These are phyloP conservation scores for Drosophila aff. DNA, from an alignment of 1,140 invertebrate genomes.

Conservation along the genomic window DNA sequence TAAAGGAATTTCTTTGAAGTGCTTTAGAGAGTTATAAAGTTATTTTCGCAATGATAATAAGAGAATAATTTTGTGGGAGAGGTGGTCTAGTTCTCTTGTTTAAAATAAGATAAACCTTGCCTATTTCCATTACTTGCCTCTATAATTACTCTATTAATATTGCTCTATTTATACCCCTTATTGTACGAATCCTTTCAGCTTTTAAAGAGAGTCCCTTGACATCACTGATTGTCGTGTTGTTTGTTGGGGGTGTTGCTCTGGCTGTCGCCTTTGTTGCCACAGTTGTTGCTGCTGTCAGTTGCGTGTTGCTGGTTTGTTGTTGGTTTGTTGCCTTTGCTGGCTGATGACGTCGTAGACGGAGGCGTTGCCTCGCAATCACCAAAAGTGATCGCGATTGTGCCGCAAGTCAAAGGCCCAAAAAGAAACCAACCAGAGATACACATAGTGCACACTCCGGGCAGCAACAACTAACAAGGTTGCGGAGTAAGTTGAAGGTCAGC, in stretches of 20 bases:
- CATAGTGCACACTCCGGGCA: constrained; percentile 25
- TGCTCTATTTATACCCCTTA: background rate
- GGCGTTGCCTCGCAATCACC: constrained; percentile 78
- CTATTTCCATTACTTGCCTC: background rate
- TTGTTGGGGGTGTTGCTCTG: constrained; percentile 52
- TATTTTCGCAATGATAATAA: no score
- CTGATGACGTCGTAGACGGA: constrained; percentile 74
- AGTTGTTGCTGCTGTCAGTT: constrained; percentile 60
- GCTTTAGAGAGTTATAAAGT: background rate
- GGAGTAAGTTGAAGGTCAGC: constrained; percentile 53
- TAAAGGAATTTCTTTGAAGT: background rate
- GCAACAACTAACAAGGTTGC: constrained; percentile 48
- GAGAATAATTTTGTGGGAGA: no score
- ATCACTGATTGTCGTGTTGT: constrained; percentile 41
- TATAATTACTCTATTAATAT: background rate
- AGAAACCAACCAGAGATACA: constrained; percentile 37
- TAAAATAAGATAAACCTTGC: no score
- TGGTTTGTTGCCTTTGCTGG: constrained; percentile 34
- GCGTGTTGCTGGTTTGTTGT: constrained; percentile 49
- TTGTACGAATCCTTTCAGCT: background rate
- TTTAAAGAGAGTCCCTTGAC: background rate
- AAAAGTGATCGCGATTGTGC: constrained; percentile 79
- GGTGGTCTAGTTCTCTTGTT: no score
- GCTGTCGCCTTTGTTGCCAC: constrained; percentile 28
- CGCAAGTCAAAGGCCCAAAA: constrained; percentile 65